These are phyloP conservation scores for Podilymbus podiceps DNA, from an alignment of 2,113 vertebrate genomes.

Conservation along the genomic window DNA sequence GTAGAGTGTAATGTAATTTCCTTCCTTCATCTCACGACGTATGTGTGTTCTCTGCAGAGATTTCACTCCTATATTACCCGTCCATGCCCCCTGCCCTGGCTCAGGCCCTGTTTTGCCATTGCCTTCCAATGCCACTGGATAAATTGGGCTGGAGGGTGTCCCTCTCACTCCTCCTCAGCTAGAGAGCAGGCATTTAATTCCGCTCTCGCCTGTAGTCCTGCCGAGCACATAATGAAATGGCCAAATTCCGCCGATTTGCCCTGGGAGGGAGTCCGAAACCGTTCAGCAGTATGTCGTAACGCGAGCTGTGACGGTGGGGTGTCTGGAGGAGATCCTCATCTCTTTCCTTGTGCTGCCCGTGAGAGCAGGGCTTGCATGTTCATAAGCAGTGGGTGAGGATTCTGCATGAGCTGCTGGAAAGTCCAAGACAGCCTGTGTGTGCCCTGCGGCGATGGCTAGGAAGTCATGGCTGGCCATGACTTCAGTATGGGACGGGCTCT, in stretches of 20 bases:
- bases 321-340: not conserved
- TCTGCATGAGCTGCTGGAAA: not conserved
- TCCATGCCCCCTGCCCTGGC: not conserved
- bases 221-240: not conserved
- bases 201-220: not conserved
- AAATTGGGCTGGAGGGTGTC: not conserved
- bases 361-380: not conserved
- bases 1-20: not conserved
- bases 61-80: not conserved
- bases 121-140: not conserved
- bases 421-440: not conserved
- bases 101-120: not conserved
- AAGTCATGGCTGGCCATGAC: not conserved
- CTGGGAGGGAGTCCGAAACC: not conserved
- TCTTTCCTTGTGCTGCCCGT: accelerated
- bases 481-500: not conserved
- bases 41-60: not conserved
- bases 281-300: accelerated
- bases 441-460: accelerated
- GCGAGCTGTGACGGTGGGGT: not conserved
- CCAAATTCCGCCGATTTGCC: not conserved
- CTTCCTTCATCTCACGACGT: not conserved
- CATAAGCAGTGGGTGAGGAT: accelerated
- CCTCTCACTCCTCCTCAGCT: not conserved
- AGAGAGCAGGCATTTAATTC: not conserved